Evolutionary conservation across 30 jellyfish, hydroid and myxozoan species (phyloP), one percentile per base, ranked within the genome.

Genomic region (Turritopsis dohrnii): DNA sequence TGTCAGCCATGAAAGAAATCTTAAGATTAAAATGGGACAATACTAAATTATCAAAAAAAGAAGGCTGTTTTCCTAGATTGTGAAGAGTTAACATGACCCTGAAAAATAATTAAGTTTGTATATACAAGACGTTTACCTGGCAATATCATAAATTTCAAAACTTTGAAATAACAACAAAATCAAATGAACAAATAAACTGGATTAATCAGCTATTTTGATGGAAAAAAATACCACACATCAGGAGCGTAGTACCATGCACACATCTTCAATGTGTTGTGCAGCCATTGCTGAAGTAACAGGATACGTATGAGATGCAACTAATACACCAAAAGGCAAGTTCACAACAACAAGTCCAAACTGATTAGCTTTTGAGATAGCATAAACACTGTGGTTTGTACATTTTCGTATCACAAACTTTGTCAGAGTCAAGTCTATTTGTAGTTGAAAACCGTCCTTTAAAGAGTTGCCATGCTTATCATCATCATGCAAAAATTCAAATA

Each of bases 251-350:
- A 77, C 19, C 21, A 13, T 29, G 28, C 85, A 77, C 21, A 77
- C 97, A 82, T 66, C 82, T 52, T 91, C 96, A 31, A 87, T 88
- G 29, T 88, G 95, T 30, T 71, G 89, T 8, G 84, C 54, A 7
- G 97, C 97, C 52, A 91, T 87, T 20, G 90, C 87, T 28, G 97
- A 91, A 23, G 97, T 91, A 31, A 91, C 76, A 82, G 97, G 97
- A 76, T 91, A 90, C 9, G 89, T 76, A 72, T 91, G 97, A 20
- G 97, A 91, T n/a, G 96, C 85, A 23, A 91, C 79, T 20, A 91
- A 69, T 23, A 91, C 77, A 54, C 96, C 96, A 84, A 81, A 85
- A 21, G 96, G 96, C 66, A 91, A 84, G 72, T 87, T 91, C 52
- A 91, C 84, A 1, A 87, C 91, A 7, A 91, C 87, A 66, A 91